Percentiles rank a stretch among this genome's conserved stretches.
Evolutionary conservation across 2,113 vertebrate genomes (phyloP).

Genomic region (Sapajus apella): DNA sequence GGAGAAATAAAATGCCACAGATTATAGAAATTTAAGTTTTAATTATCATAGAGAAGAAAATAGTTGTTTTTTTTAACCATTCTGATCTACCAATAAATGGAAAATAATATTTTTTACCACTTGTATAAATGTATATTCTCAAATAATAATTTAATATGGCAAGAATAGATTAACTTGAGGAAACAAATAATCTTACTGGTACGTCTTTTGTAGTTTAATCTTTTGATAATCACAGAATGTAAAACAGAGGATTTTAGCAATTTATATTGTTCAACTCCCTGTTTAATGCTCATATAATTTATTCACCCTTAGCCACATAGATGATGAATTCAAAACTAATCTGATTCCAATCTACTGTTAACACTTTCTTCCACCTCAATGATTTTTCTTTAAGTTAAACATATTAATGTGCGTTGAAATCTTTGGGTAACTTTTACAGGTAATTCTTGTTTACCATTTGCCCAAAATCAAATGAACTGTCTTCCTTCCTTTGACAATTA

Average conservation of each 20-base stretch:
- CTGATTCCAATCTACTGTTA: background rate
- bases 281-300: background rate
- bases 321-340: background rate
- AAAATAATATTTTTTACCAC: background rate
- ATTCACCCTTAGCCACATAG: background rate
- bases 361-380: background rate
- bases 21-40: background rate
- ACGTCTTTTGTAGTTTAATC: background rate
- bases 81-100: background rate
- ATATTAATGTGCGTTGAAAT: background rate
- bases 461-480: background rate
- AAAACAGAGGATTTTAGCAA: background rate
- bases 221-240: constrained; percentile 2
- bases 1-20: background rate
- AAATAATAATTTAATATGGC: background rate
- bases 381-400: background rate
- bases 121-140: background rate
- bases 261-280: background rate
- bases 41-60: background rate
- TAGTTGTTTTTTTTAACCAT: background rate
- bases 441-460: background rate
- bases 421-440: background rate
- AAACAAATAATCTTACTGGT: background rate
- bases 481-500: background rate
- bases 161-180: background rate